A percentile compares a stretch with the other conserved stretches of the same genome.
phyloP scores from a whole-genome alignment of 30 jellyfish, hydroid and myxozoan genomes.

The Haliclystus octoradiatus region DNA sequence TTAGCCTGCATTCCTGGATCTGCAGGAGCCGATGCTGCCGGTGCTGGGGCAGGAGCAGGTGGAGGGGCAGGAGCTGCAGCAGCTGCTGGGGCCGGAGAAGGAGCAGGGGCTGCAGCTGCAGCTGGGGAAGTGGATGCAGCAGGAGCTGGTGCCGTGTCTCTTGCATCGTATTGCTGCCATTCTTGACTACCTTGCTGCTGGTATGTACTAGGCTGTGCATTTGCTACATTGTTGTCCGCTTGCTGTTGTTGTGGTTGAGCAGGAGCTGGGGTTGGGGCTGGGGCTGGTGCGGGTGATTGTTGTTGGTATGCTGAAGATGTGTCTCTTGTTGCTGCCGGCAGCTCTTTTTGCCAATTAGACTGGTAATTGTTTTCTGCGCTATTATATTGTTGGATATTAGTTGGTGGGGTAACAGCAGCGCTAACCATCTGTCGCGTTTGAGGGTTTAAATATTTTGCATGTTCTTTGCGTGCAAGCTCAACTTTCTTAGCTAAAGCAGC shows the following conservation, averaged over 20 bases:
- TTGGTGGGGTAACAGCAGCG: neutral
- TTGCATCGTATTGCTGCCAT: no score
- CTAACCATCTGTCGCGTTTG: neutral
- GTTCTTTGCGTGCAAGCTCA: neutral
- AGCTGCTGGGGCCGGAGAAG: constrained; percentile 39
- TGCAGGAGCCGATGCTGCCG: no score
- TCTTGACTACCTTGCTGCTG: no score
- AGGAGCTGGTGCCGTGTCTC: constrained; percentile 11
- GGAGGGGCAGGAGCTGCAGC: constrained; percentile 34
- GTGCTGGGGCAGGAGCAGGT: constrained; percentile 31
- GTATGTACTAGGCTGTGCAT: no score
- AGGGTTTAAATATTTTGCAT: neutral
- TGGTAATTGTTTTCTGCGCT: neutral
- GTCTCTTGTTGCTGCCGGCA: neutral
- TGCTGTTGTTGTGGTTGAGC: no score
- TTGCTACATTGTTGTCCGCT: no score
- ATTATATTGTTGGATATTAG: neutral
- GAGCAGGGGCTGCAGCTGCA: constrained; percentile 19
- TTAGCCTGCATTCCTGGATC: neutral
- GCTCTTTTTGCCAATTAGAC: neutral
- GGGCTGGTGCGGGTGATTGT: constrained; percentile 27
- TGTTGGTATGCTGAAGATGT: neutral
- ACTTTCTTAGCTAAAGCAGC: neutral
- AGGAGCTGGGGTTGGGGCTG: constrained; percentile 34
- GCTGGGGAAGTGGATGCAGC: constrained; percentile 13